These are phyloP conservation scores for Silurus aristotelis DNA, from an alignment of 2,797 vertebrate genomes.

Conservation along the genomic window DNA sequence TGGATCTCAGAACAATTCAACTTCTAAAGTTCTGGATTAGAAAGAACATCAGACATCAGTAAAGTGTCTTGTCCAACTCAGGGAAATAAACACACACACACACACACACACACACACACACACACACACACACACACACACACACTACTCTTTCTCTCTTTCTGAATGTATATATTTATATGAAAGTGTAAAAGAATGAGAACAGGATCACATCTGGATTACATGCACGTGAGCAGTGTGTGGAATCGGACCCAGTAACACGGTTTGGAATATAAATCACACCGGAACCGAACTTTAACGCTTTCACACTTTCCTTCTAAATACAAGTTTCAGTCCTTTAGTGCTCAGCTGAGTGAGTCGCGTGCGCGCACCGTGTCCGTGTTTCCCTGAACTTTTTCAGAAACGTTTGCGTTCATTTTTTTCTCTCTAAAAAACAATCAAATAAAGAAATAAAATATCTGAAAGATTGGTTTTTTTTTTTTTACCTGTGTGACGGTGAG, in stretches of 20 bases:
- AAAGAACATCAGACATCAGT: neutral
- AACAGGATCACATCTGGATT: neutral
- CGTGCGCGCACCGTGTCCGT: neutral
- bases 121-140: neutral
- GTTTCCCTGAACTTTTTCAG: neutral
- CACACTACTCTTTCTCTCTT: neutral
- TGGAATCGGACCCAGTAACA: neutral
- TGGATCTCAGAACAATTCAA: too few relatives aligned
- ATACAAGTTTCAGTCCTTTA: too few relatives aligned
- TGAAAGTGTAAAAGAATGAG: neutral
- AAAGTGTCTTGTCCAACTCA: neutral
- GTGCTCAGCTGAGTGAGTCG: neutral
- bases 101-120: neutral
- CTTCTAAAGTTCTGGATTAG: neutral
- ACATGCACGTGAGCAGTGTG: too few relatives aligned
- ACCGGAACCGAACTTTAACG: too few relatives aligned
- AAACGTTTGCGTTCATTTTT: neutral
- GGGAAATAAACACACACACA: neutral
- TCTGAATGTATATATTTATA: neutral
- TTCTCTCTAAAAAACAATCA: neutral
- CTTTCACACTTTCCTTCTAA: too few relatives aligned
- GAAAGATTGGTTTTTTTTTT: too few relatives aligned
- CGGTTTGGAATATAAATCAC: too few relatives aligned
- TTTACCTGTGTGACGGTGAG: slow-evolving; percentile 10
- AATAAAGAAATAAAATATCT: too few relatives aligned